Evolutionary conservation across 2,797 vertebrate species (phyloP).

Genomic region (Dryobates pubescens): DNA sequence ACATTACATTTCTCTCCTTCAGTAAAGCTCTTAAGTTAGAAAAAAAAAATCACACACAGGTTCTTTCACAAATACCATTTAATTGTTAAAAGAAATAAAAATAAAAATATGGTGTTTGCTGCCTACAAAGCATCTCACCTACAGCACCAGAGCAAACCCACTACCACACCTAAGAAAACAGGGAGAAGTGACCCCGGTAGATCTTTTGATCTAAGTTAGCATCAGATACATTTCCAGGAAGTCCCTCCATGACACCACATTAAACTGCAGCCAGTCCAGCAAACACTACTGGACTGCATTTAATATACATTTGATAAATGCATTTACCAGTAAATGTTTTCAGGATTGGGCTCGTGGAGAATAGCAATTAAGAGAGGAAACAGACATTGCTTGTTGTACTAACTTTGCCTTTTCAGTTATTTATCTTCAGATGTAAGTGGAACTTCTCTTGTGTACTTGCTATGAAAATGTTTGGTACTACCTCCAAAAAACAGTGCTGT

Average conservation of each 20-base stretch:
- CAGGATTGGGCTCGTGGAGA: background rate
- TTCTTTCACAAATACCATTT: background rate
- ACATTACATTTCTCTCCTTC: background rate
- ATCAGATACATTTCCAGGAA: background rate
- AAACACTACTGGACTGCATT: background rate
- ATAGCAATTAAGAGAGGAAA: background rate
- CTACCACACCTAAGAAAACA: background rate
- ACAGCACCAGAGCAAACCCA: background rate
- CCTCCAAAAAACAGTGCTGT: background rate
- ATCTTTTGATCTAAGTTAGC: background rate
- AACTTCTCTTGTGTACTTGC: background rate
- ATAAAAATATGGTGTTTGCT: background rate
- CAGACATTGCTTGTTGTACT: background rate
- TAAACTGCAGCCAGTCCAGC: background rate
- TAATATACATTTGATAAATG: background rate
- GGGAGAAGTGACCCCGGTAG: background rate
- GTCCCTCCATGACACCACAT: background rate
- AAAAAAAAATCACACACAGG: background rate
- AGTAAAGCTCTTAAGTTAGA: background rate
- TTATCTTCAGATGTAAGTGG: background rate
- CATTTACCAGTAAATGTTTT: background rate
- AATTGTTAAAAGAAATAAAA: background rate
- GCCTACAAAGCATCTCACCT: background rate
- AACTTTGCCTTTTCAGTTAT: background rate
- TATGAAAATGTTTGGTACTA: background rate